Base-by-base conservation (phyloP, 2,797 vertebrate species). In the Dromococcyx pavoninus region DNA sequence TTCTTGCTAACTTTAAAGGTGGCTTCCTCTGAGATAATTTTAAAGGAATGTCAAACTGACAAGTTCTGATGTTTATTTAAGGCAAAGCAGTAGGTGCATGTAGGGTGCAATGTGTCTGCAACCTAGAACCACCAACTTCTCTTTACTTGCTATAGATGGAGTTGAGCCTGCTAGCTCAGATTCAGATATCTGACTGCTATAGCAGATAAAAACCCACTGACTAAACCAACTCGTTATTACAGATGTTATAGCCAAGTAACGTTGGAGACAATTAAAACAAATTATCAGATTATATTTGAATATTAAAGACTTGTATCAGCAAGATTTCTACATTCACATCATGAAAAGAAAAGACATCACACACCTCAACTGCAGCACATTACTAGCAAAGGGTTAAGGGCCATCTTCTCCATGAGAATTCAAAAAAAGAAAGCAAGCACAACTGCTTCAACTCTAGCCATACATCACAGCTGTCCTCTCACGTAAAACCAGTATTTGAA, bases 401-500 rank as follows among this genome's bases (percentile, higher is more conserved):
- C 11, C 19, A 41, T 51, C 60, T 70, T 56, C 41, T 71, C 18
- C 18, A 43, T 53, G 21, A 89, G 28, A 88, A 41, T 10, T 71
- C 3, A 62, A 77, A 82, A 88, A 14, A 13, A 51, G 32, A 62
- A 89, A 74, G 43, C 22, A 89, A 83, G 27, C 33, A 82, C 73
- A 80, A 83, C 7, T 50, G 50, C 54, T 88, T 61, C 50, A 65
- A 54, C 53, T 62, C 11, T 46, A 88, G 73, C 69, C 85, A 89
- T 33, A 56, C 8, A 56, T 79, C 54, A 62, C 2, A 89, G 58
- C 73, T 78, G 70, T 70, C 70, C 54, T 53, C 71, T 78, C 86
- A 84, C 1, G 1, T 76, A 91, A 91, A 93, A 70, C 14, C 64
- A 75, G 61, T 21, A 75, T 50, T 10, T 77, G 78, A 91, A 96